Evolutionary conservation across 2,113 vertebrate genomes (phyloP).

Genomic region (Eptesicus fuscus): DNA sequence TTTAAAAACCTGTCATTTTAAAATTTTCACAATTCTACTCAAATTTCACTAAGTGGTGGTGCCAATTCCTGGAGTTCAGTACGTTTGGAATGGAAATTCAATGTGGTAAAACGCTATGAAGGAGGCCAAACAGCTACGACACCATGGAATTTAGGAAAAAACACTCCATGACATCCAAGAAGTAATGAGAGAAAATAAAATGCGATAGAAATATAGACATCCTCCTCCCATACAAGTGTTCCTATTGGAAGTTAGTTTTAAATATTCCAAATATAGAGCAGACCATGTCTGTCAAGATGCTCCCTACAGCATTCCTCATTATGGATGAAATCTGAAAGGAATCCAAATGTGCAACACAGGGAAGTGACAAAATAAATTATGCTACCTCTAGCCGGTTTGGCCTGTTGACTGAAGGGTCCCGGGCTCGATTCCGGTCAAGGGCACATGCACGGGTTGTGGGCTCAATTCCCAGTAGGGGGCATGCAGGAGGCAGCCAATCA

Average conservation of each 20-base stretch:
- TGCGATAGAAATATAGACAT: not conserved
- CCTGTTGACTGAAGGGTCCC: no score
- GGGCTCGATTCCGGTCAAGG: no score
- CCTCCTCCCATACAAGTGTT: not conserved
- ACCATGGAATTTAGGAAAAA: not conserved
- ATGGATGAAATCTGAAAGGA: not conserved
- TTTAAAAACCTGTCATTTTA: slow-evolving; percentile 28
- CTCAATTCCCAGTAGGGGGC: no score
- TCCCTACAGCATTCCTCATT: not conserved
- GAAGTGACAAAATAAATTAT: not conserved
- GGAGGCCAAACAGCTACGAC: not conserved
- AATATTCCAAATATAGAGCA: not conserved
- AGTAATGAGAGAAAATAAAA: not conserved
- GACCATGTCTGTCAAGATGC: not conserved
- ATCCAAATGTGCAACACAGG: not conserved
- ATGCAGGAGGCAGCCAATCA: no score
- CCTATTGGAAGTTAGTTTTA: not conserved
- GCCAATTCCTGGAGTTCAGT: not conserved
- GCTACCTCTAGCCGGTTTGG: not conserved
- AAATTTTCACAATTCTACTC: not conserved
- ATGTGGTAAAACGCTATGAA: not conserved
- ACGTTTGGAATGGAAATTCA: not conserved
- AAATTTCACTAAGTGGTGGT: not conserved
- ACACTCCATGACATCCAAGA: not conserved
- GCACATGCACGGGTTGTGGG: no score